Percentiles rank a stretch among this genome's conserved stretches.
Evolutionary conservation across 2,113 vertebrate genomes (phyloP).

Genomic region (Campylomormyrus tamandua): DNA sequence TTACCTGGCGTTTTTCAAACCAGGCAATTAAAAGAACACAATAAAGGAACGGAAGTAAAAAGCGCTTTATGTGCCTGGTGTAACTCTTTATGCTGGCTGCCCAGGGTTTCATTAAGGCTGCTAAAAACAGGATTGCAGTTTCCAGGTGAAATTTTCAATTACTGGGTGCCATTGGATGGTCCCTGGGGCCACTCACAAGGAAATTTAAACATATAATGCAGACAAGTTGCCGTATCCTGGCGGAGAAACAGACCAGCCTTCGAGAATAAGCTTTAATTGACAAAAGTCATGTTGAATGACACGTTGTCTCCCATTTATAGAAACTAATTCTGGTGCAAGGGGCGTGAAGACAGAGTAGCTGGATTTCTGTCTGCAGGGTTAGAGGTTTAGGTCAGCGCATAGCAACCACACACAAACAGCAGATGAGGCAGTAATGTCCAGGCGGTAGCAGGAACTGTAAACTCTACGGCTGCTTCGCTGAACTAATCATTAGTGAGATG

Average conservation of each 20-base stretch:
- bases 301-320: conserved; percentile 52
- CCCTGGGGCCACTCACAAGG: conserved; percentile 34
- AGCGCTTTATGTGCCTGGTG: background rate
- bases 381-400: background rate
- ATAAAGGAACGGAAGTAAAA: background rate
- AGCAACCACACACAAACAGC: background rate
- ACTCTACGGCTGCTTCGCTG: background rate
- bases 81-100: background rate
- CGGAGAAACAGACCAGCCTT: conserved; percentile 24
- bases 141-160: conserved; percentile 51
- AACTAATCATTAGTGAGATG: background rate
- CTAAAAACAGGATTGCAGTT: conserved; percentile 36
- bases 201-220: conserved; percentile 38
- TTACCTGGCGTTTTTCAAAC: background rate
- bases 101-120: conserved; percentile 34
- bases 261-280: conserved; percentile 40
- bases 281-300: conserved; percentile 41
- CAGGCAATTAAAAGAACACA: background rate
- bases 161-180: conserved; percentile 39
- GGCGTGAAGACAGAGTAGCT: conserved; percentile 45
- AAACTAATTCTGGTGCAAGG: conserved; percentile 55
- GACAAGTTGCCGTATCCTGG: background rate
- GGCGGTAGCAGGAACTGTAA: background rate
- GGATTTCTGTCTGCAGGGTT: background rate
- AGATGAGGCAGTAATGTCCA: background rate